Evolutionary conservation across 2,888 invertebrate species (phyloP).

Genomic region (Drosophila longiperda): DNA sequence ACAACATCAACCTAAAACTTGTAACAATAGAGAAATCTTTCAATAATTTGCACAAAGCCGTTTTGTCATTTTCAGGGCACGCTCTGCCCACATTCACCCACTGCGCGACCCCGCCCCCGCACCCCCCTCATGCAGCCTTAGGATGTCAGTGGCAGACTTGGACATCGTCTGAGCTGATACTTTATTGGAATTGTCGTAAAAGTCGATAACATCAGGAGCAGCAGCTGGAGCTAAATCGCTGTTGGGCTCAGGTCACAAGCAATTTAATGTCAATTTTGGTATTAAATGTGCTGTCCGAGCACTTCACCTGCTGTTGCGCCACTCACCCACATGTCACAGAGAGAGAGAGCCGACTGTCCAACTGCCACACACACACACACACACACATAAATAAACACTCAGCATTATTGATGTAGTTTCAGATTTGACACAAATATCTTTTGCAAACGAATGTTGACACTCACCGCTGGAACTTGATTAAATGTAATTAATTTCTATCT

Average conservation of each 20-base stretch:
- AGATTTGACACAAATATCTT: constrained; percentile 54
- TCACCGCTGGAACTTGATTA: constrained; percentile 64
- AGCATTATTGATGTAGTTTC: constrained; percentile 11
- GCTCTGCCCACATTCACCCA: background rate
- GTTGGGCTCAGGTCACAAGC: constrained; percentile 73
- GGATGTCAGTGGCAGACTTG: constrained; percentile 42
- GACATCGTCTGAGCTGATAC: constrained; percentile 65
- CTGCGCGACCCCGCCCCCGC: too few species aligned
- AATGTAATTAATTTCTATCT: constrained; percentile 72
- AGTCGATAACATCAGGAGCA: constrained; percentile 72
- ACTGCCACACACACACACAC: constrained; percentile 27
- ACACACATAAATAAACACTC: constrained; percentile 14
- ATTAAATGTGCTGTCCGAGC: constrained; percentile 73
- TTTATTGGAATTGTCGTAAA: constrained; percentile 81
- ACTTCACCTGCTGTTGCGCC: constrained; percentile 67
- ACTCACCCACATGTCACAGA: constrained; percentile 40
- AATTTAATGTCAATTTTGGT: constrained; percentile 81
- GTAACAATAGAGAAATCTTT: constrained; percentile 51
- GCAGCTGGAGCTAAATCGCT: constrained; percentile 20
- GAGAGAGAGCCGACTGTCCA: constrained; percentile 17
- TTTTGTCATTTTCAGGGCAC: constrained; percentile 57
- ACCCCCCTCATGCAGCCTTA: background rate
- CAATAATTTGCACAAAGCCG: constrained; percentile 62
- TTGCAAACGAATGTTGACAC: constrained; percentile 69
- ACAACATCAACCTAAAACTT: constrained; percentile 24